These are phyloP conservation scores for Erebia epiphron DNA, from an alignment of 2,888 invertebrate species.

Conservation along the genomic window DNA sequence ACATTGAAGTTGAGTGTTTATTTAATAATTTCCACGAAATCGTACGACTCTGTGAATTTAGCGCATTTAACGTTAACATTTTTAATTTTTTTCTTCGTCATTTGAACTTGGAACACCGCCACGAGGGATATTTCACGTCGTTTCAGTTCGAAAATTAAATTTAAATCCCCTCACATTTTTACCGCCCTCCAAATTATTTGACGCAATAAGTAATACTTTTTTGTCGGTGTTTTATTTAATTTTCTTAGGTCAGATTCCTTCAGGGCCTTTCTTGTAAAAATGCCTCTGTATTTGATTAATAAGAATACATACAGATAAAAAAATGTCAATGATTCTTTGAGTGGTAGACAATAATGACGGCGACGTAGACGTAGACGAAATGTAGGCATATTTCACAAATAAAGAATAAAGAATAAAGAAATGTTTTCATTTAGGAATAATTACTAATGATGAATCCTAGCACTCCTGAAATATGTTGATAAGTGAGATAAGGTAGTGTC, in stretches of 20 bases:
- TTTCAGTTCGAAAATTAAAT: constrained; percentile 80
- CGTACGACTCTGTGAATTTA: constrained; percentile 20
- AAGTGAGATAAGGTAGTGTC: too few species aligned
- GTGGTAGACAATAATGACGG: too few species aligned
- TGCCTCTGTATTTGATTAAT: neutral
- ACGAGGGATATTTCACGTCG: constrained; percentile 75
- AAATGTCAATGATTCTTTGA: neutral
- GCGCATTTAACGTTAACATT: constrained; percentile 49
- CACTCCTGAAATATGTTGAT: too few species aligned
- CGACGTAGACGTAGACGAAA: too few species aligned
- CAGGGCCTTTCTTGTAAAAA: constrained; percentile 33
- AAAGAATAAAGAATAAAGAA: too few species aligned
- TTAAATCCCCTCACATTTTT: constrained; percentile 79
- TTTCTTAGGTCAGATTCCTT: constrained; percentile 57
- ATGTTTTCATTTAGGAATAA: too few species aligned
- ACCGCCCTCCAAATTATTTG: constrained; percentile 74
- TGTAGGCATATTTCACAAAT: too few species aligned
- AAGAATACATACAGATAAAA: neutral
- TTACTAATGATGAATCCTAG: too few species aligned
- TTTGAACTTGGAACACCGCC: constrained; percentile 67
- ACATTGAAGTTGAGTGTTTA: neutral
- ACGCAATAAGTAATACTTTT: constrained; percentile 63
- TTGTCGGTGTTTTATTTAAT: constrained; percentile 58
- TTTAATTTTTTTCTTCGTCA: constrained; percentile 57
- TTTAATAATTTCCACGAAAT: constrained; percentile 19